Evolutionary conservation across 2,113 vertebrate genomes (phyloP), one percentile per base, ranked within the genome.

Genomic region (Puffinus mauretanicus): DNA sequence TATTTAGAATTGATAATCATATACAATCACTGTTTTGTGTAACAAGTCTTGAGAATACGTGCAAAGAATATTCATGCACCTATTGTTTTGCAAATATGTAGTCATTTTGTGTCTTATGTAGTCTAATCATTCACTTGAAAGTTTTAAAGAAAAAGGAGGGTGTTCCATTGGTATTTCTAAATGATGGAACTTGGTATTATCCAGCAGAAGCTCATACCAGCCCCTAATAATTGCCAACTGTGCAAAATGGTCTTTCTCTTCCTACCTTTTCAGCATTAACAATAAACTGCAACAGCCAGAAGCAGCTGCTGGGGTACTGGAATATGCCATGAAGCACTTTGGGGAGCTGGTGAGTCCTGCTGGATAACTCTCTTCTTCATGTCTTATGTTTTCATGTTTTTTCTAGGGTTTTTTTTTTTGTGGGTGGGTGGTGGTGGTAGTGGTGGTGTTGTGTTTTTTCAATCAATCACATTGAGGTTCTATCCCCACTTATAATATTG

Each of bases 261-360:
- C 89, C 61, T 96, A 27, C 86, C 93, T 97, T 95, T 69, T 51
- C 98, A 99, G 99, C 97, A 99, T 99, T 97, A 99, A 99, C 96
- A 99, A 99, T 92, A 99, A 99, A 96, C 98, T 99, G 40, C 99
- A 99, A 97, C 99, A 99, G 97, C 99, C 99, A 7, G 99, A 99
- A 97, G 99, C 99, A 8, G 99, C 99, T 24, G 98, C 99, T 8
- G 99, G 99, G 20, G 99, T 99, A 40, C 96, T 99, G 87, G 99
- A 99, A 75, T 99, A 99, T 11, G 99, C 99, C 97, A 99, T 99
- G 99, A 99, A 99, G 82, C 99, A 99, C 97, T 99, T 99, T 83
- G 99, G 99, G 49, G 99, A 99, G 93, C 97, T 99, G 99, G 99
- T 99, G 92, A 99, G 99, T 97, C 32, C 70, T 84, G 30, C 57